A percentile compares a stretch with the other conserved stretches of the same genome.
Conservation (phyloP, 2,888 invertebrate species). For the Nemapogon koenigi region DNA sequence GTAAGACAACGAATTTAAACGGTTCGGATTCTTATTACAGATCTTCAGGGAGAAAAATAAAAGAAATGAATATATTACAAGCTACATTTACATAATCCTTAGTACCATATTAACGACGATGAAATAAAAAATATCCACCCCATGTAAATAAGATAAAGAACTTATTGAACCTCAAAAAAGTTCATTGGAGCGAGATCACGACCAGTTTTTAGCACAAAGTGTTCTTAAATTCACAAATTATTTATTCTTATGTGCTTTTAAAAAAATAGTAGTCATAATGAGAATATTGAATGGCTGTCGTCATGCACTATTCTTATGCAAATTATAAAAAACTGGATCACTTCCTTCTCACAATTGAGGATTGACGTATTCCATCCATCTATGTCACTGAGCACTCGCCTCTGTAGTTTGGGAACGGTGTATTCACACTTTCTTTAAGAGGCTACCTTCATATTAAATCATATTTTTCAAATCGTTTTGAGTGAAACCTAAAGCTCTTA, state of each 20-base stretch:
- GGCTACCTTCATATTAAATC: too few relatives aligned
- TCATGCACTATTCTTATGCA: constrained; percentile 5
- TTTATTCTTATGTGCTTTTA: not conserved
- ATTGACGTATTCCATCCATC: constrained; percentile 36
- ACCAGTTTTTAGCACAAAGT: not conserved
- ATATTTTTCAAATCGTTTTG: too few relatives aligned
- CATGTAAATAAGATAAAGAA: not conserved
- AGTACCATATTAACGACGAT: too few relatives aligned
- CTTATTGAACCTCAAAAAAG: not conserved
- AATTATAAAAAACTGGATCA: constrained; percentile 27
- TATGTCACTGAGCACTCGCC: constrained; percentile 20
- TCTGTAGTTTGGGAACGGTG: not conserved
- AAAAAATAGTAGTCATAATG: not conserved
- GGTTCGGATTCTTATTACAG: too few relatives aligned
- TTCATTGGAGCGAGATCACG: not conserved
- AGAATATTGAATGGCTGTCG: not conserved
- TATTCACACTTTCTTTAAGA: not conserved
- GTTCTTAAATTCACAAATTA: not conserved
- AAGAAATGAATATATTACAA: too few relatives aligned
- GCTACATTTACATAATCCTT: too few relatives aligned
- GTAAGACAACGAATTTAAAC: too few relatives aligned
- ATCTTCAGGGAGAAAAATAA: too few relatives aligned
- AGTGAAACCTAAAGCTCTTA: too few relatives aligned
- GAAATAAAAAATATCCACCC: not conserved
- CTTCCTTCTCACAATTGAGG: constrained; percentile 36